A percentile compares a stretch with the other conserved stretches of the same genome.
These are phyloP conservation scores for Dipodomys ordii DNA, from an alignment of 2,113 vertebrate species.

Conservation along the genomic window DNA sequence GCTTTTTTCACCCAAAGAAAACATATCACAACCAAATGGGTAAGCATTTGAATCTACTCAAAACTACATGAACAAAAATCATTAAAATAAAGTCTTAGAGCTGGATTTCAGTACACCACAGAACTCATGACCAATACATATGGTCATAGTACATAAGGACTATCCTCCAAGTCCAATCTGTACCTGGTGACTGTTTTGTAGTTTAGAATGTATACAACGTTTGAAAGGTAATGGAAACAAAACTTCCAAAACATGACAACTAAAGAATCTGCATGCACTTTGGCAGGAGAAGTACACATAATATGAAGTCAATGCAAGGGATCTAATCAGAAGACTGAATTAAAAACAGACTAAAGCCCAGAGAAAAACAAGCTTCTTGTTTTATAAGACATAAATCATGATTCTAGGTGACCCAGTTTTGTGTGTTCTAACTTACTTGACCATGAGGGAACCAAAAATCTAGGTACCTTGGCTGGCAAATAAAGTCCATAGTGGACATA, in stretches of 20 bases:
- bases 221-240: background rate
- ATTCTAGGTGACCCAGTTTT: background rate
- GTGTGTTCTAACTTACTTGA: background rate
- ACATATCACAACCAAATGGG: background rate
- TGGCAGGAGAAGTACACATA: background rate
- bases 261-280: background rate
- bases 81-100: background rate
- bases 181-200: background rate
- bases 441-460: background rate
- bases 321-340: slow-evolving; percentile 3
- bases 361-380: background rate
- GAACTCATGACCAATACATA: background rate
- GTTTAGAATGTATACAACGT: background rate
- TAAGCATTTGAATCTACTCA: background rate
- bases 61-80: background rate
- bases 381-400: background rate
- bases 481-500: background rate
- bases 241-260: background rate
- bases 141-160: background rate
- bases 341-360: background rate
- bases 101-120: background rate
- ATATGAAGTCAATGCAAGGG: background rate
- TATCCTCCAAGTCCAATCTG: background rate
- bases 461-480: background rate
- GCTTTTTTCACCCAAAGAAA: background rate